These are phyloP conservation scores for Drosophila tanythrix DNA, from an alignment of 2,888 invertebrate genomes.

Conservation along the genomic window DNA sequence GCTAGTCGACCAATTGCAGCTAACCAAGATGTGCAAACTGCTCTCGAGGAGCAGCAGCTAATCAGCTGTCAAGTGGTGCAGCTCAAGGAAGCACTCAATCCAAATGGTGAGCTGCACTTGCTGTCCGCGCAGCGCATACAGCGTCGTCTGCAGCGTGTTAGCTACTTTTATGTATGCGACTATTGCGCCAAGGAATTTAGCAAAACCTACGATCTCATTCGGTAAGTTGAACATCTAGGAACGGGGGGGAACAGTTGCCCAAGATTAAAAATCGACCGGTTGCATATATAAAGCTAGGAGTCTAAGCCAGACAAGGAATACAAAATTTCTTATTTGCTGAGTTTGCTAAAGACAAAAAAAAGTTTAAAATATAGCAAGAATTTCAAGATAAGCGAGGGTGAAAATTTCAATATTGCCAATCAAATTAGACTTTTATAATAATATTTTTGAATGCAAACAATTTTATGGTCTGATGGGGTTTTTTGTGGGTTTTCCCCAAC, in stretches of 20 bases:
- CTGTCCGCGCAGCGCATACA: constrained; percentile 37
- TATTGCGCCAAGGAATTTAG: constrained; percentile 74
- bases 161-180: constrained; percentile 64
- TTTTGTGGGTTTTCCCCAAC: too few species aligned
- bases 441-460: too few species aligned
- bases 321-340: not conserved
- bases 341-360: not conserved
- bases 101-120: constrained; percentile 8
- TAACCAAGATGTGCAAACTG: not conserved
- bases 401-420: not conserved
- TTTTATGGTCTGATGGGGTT: too few species aligned
- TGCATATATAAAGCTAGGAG: not conserved
- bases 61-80: constrained; percentile 21
- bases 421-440: too few species aligned
- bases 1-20: not conserved
- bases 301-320: not conserved
- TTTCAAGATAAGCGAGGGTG: not conserved
- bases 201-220: constrained; percentile 69
- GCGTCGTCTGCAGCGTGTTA: constrained; percentile 18
- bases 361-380: too few species aligned
- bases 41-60: constrained; percentile 33
- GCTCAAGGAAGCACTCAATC: constrained; percentile 22
- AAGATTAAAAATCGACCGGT: not conserved
- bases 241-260: not conserved
- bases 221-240: constrained; percentile 44